phyloP scores from a whole-genome alignment of 2,888 invertebrate species.

The Meganola albula region DNA sequence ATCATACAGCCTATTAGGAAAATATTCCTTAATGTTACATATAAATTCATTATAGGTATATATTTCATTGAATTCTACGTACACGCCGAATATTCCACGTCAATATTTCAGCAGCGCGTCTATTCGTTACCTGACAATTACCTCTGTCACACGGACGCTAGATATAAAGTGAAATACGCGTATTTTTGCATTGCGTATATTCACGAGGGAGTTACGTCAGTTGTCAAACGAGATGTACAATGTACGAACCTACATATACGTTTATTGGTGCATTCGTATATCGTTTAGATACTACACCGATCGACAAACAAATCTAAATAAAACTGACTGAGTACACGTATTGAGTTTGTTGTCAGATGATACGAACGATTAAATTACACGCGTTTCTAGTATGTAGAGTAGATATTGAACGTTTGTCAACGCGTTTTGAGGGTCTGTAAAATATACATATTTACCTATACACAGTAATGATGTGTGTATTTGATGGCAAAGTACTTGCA shows the following conservation, averaged over 20 bases:
- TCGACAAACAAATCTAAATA: conserved; percentile 27
- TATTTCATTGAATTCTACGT: conserved; percentile 1
- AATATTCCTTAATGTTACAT: conserved; percentile 18
- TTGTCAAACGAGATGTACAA: conserved; percentile 22
- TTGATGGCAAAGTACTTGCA: too few species aligned
- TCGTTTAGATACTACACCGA: conserved; percentile 24
- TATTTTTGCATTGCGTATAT: conserved; percentile 21
- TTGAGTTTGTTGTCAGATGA: conserved; percentile 20
- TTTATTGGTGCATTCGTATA: too few species aligned
- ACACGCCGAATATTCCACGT: conserved; percentile 9
- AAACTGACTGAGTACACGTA: conserved; percentile 27
- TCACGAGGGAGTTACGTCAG: conserved; percentile 22
- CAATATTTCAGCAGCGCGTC: conserved; percentile 23
- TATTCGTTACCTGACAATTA: conserved; percentile 34
- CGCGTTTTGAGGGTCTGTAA: too few species aligned
- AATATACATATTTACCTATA: too few species aligned
- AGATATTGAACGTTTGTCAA: background rate
- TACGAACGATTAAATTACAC: conserved; percentile 20
- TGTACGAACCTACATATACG: conserved; percentile 13
- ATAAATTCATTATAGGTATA: background rate
- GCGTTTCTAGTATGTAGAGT: background rate
- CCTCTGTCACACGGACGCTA: conserved; percentile 18
- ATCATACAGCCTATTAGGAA: conserved; percentile 17
- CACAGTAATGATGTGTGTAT: too few species aligned
- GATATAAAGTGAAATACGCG: conserved; percentile 23